These are phyloP conservation scores for Furcula furcula DNA, from an alignment of 2,888 invertebrate genomes.

Conservation along the genomic window DNA sequence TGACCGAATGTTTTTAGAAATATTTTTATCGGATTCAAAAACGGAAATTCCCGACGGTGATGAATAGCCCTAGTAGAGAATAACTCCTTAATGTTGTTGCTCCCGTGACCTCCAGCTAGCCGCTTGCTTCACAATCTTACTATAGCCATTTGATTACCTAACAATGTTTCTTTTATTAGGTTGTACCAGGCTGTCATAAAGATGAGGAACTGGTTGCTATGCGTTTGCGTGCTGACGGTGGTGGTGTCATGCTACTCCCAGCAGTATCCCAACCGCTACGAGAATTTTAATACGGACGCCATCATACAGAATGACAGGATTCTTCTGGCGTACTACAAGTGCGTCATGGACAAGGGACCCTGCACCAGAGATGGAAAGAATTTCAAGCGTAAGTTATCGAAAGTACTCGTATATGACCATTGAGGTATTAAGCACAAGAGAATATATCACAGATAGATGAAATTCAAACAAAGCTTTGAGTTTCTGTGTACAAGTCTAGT, in stretches of 20 bases:
- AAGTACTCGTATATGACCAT: too few relatives aligned
- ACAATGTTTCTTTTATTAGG: not conserved
- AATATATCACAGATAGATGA: too few relatives aligned
- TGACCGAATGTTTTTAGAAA: too few relatives aligned
- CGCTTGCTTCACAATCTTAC: too few relatives aligned
- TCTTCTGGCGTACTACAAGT: constrained; percentile 73
- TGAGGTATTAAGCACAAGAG: too few relatives aligned
- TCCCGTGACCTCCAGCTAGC: not conserved
- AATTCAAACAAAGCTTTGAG: too few relatives aligned
- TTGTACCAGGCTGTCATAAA: constrained; percentile 34
- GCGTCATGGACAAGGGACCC: constrained; percentile 76
- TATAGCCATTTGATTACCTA: not conserved
- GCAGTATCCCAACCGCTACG: constrained; percentile 59
- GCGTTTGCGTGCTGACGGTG: constrained; percentile 57
- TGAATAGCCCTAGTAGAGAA: too few relatives aligned
- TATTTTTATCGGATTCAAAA: too few relatives aligned
- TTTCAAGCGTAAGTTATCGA: constrained; percentile 68
- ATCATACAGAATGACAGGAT: constrained; percentile 72
- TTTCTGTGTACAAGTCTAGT: too few relatives aligned
- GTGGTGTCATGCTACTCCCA: constrained; percentile 55
- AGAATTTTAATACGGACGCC: constrained; percentile 72
- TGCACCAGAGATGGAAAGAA: constrained; percentile 75
- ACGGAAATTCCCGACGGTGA: too few relatives aligned
- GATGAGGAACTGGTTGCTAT: constrained; percentile 55
- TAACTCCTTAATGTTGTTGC: too few relatives aligned